Evolutionary conservation across 2,797 vertebrate species (phyloP).

Genomic region (Spheniscus humboldti): DNA sequence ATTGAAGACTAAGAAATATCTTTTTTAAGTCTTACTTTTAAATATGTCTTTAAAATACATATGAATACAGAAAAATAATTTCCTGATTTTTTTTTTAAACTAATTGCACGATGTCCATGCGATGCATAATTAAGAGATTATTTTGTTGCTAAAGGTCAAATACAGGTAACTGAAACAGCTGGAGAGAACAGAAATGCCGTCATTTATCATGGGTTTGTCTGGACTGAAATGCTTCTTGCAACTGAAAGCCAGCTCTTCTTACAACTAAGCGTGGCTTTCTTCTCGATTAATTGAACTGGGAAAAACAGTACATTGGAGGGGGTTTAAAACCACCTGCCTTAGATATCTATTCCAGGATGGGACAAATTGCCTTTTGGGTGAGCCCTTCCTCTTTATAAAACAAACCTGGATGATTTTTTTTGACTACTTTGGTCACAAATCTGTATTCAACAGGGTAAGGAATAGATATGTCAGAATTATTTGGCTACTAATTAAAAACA

Average conservation of each 20-base stretch:
- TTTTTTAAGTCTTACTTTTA: background rate
- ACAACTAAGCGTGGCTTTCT: background rate
- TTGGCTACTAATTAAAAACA: background rate
- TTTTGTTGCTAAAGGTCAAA: background rate
- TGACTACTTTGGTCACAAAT: background rate
- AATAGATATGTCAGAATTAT: background rate
- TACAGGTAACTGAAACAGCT: background rate
- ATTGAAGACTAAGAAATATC: background rate
- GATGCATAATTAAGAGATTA: background rate
- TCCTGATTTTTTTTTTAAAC: background rate
- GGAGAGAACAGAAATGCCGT: background rate
- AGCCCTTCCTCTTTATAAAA: background rate
- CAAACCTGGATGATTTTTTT: background rate
- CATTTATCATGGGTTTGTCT: background rate
- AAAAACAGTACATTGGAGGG: background rate
- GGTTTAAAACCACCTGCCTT: background rate
- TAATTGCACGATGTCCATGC: accelerated
- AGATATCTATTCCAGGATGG: background rate
- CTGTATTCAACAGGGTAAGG: background rate
- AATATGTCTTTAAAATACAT: background rate
- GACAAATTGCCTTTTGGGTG: background rate
- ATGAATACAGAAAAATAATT: background rate
- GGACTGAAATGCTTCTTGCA: background rate
- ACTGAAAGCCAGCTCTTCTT: background rate
- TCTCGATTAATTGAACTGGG: background rate